Evolutionary conservation across 2,888 invertebrate genomes (phyloP).

Genomic region (Zygothrica quintamaculata): DNA sequence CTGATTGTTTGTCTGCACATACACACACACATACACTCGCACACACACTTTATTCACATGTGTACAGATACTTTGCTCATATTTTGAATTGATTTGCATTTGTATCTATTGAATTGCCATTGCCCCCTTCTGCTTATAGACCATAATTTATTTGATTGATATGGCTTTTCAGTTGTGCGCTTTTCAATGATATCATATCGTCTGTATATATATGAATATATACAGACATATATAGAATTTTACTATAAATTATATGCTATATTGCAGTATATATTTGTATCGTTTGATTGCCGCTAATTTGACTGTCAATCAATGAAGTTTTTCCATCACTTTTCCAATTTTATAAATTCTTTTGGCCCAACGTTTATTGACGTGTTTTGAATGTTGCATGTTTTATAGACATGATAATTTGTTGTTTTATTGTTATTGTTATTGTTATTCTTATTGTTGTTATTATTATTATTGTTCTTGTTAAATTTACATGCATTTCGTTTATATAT

Average conservation of each 20-base stretch:
- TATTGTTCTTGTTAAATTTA: slow-evolving; percentile 30
- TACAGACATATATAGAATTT: too few relatives aligned
- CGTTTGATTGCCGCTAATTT: slow-evolving; percentile 76
- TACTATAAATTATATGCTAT: slow-evolving; percentile 63
- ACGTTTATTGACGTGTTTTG: slow-evolving; percentile 39
- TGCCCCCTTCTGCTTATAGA: slow-evolving; percentile 20
- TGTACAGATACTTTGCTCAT: slow-evolving; percentile 27
- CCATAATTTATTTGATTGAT: slow-evolving; percentile 74
- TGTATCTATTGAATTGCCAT: slow-evolving; percentile 39
- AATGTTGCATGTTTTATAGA: slow-evolving; percentile 35
- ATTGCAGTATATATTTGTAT: slow-evolving; percentile 26
- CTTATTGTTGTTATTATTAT: too few relatives aligned
- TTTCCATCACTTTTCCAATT: slow-evolving; percentile 15
- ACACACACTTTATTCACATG: too few relatives aligned
- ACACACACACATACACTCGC: slow-evolving; percentile 12
- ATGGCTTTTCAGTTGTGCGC: slow-evolving; percentile 54
- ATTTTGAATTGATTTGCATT: slow-evolving; percentile 60
- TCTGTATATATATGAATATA: slow-evolving; percentile 7
- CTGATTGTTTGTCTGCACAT: slow-evolving; percentile 36
- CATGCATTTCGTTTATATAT: slow-evolving; percentile 41
- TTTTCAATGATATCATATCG: slow-evolving; percentile 28
- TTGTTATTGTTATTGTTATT: too few relatives aligned
- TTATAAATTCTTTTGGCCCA: slow-evolving; percentile 33
- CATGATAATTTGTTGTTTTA: slow-evolving; percentile 24
- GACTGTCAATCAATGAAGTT: slow-evolving; percentile 70